Percentiles rank a stretch among this genome's conserved stretches.
Evolutionary conservation across 2,797 vertebrate species (phyloP).

Genomic region (Melanotaenia maccullochi): DNA sequence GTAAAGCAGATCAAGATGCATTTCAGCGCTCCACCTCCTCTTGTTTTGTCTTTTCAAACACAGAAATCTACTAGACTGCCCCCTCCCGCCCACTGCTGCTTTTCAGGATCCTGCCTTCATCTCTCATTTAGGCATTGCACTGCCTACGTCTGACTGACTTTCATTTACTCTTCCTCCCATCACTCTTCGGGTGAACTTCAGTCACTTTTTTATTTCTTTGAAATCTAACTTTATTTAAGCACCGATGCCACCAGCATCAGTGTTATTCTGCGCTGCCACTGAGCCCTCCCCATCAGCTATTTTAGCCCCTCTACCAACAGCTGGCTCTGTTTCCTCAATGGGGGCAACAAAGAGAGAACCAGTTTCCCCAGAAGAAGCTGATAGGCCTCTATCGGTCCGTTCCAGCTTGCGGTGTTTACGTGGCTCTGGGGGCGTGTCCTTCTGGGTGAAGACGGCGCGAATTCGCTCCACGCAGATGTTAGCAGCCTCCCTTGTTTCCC

Average conservation of each 20-base stretch:
- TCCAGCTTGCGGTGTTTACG: constrained; percentile 87
- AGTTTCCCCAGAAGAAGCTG: constrained; percentile 46
- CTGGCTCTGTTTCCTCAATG: constrained; percentile 46
- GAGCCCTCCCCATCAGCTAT: constrained; percentile 49
- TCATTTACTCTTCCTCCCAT: constrained; percentile 43
- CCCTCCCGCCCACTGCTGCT: constrained; percentile 10
- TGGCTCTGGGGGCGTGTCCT: constrained; percentile 66
- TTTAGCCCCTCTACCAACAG: constrained; percentile 44
- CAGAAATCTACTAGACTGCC: constrained; percentile 19
- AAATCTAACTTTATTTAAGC: constrained; percentile 55
- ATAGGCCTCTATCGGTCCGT: constrained; percentile 69
- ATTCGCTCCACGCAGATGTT: constrained; percentile 87
- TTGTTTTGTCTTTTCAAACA: constrained; percentile 20
- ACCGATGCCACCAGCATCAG: constrained; percentile 67
- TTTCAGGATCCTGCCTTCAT: constrained; percentile 15
- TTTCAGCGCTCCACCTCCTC: constrained; percentile 23
- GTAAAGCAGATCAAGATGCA: constrained; percentile 38
- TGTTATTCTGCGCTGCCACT: constrained; percentile 68
- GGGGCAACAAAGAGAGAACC: constrained; percentile 49
- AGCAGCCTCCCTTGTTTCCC: constrained; percentile 87
- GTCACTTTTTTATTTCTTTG: constrained; percentile 15
- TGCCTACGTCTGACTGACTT: constrained; percentile 52
- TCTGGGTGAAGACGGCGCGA: constrained; percentile 80
- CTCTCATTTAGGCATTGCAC: constrained; percentile 24
- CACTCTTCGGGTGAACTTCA: constrained; percentile 23